Evolutionary conservation across 2,888 invertebrate species (phyloP), one percentile per base, ranked within the genome.

Genomic region (Nudaria mundana): DNA sequence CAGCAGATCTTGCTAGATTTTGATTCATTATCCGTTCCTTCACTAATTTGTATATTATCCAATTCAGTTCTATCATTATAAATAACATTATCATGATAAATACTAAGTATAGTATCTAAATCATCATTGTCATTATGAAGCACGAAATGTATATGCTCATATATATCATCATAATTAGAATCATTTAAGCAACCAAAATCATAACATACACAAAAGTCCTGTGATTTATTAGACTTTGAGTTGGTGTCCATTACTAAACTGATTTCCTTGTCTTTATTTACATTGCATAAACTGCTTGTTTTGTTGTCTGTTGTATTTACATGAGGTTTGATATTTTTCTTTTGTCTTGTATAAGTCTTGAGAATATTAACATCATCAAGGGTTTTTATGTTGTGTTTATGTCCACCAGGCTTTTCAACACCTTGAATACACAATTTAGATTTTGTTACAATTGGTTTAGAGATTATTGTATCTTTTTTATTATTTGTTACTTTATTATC

Each of bases 321-420:
- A 29, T 28, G 45, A 11, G 34, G 36, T 26, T 24, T 23, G 44
- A 43, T 52, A 15, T 25, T 11, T 45, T 45, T 62, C 29, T 56
- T 62, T 34, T 41, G 52, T 36, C 58, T 67, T 46, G 48, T 43
- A 54, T 81, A 82, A 5, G 76, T 80, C 63, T 66, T 79, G 11
- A 66, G 14, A 42, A 52, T 46, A 37, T 53, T 48, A 13, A 30
- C 13, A 30, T 42, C 29, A 25, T 29, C 28, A 14, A 18, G 12
- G 12, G 28, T 25, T 40, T 40, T 32, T 30, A 10, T 29, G 7
- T 33, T 44, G 18, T 25, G 31, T 28, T 35, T 20, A 29, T 33
- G 33, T 50, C 83, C 82, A 66, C 82, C 85, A 38, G 84, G 83
- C 50, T 81, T 81, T 65, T 83, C 83, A 6, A 80, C 79, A 25